Evolutionary conservation across 2,888 invertebrate genomes (phyloP), one percentile per base, ranked within the genome.

Genomic region (Philopedon plagiatum): DNA sequence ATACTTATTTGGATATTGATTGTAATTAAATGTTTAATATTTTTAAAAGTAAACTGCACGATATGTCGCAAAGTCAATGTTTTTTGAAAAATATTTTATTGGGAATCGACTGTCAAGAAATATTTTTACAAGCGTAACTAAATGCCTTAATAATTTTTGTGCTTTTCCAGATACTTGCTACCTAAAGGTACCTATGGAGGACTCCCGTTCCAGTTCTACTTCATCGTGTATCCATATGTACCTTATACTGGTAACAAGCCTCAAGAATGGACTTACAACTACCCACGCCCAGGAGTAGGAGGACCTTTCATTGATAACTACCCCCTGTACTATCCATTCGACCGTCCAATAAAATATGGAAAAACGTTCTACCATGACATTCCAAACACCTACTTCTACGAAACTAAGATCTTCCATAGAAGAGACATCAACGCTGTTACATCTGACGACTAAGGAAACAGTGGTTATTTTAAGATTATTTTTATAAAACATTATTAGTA

Each of bases 271-370:
- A 73, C 68, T 9, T 75, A 71, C 67, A 44, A 63, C 23, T 77
- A 77, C 39, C 77, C 79, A 46, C 78, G 74, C 13, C 78, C 79
- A 18, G 80, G 79, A 44, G 74, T 73, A 60, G 78, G 77, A 21
- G 56, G 56, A 11, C 74, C 74, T 9, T 77, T 63, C 72, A 67
- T 91, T 56, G 93, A 93, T 82, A 87, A 87, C 76, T 88, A 89
- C 82, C 89, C 92, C 51, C 87, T 91, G 80, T 93, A 92, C 63
- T 94, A 90, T 88, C 94, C 94, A 73, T 89, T 94, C 82, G 93
- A 94, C 81, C 90, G 92, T 78, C 86, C 86, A 21, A 88, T 92
- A 79, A 86, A 90, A 51, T 78, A 76, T 58, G 86, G 89, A 54
- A 84, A 84, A 57, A 86, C 86, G 72, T 92, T 91, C 87, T 87